A percentile compares a stretch with the other conserved stretches of the same genome.
Conservation (phyloP, 2,888 invertebrate species). For the Vandiemenella viatica region DNA sequence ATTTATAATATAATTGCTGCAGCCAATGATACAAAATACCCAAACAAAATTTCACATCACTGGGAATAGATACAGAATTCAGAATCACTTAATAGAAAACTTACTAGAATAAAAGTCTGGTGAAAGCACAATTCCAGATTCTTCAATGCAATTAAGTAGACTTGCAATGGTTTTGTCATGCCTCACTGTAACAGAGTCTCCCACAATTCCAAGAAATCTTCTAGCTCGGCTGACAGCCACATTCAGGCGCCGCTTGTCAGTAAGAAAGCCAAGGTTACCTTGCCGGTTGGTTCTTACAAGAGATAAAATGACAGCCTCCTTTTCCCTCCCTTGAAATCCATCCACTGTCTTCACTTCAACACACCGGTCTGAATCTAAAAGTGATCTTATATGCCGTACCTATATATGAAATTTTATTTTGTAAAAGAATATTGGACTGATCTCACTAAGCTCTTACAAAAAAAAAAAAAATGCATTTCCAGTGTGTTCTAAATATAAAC, state of each 20-base stretch:
- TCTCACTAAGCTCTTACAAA: too few relatives aligned
- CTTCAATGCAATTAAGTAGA: slow-evolving; percentile 31
- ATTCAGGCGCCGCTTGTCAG: slow-evolving; percentile 37
- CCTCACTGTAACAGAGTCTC: slow-evolving; percentile 34
- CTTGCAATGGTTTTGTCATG: slow-evolving; percentile 29
- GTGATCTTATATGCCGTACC: too few relatives aligned
- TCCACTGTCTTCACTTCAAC: slow-evolving; percentile 39
- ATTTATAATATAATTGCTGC: too few relatives aligned
- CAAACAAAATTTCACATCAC: too few relatives aligned
- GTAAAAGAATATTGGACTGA: too few relatives aligned
- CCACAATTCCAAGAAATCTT: slow-evolving; percentile 34
- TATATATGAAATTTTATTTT: too few relatives aligned
- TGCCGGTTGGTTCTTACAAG: slow-evolving; percentile 37
- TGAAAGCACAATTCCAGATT: slow-evolving; percentile 31
- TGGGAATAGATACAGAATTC: too few relatives aligned
- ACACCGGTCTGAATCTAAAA: too few relatives aligned
- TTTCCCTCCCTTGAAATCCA: slow-evolving; percentile 43
- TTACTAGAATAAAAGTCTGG: too few relatives aligned
- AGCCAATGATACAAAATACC: too few relatives aligned
- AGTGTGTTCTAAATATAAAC: too few relatives aligned
- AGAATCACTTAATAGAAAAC: too few relatives aligned
- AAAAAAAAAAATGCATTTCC: slow-evolving; percentile 2
- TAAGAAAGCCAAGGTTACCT: slow-evolving; percentile 38
- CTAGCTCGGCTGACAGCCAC: slow-evolving; percentile 41
- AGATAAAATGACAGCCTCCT: slow-evolving; percentile 39